A percentile compares a stretch with the other conserved stretches of the same genome.
Evolutionary conservation across 2,113 vertebrate genomes (phyloP).

Genomic region (Leuciscus idus): DNA sequence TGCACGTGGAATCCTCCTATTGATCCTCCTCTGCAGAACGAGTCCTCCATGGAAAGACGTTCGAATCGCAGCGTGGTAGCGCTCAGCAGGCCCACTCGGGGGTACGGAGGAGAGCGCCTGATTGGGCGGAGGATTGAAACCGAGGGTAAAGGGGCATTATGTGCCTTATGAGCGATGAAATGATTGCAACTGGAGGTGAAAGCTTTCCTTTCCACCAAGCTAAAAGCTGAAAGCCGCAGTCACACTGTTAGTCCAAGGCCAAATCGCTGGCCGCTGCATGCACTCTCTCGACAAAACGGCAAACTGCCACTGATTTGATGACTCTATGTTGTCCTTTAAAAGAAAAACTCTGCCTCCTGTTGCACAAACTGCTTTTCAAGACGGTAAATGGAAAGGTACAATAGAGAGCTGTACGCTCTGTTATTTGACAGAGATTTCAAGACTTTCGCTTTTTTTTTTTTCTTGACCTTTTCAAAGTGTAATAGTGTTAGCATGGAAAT

Average conservation of each 20-base stretch:
- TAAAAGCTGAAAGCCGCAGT: conserved; percentile 67
- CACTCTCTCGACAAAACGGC: conserved; percentile 71
- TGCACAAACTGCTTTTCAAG: conserved; percentile 70
- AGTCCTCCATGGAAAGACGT: conserved; percentile 63
- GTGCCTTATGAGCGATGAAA: conserved; percentile 67
- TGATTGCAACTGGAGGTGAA: conserved; percentile 62
- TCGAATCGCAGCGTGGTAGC: conserved; percentile 64
- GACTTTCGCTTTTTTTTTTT: background rate
- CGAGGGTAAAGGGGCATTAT: conserved; percentile 63
- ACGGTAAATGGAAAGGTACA: conserved; percentile 61
- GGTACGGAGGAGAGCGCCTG: conserved; percentile 65
- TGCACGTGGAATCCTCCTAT: conserved; percentile 72
- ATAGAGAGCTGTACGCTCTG: conserved; percentile 9
- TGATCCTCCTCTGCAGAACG: conserved; percentile 68
- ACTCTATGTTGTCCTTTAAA: conserved; percentile 73
- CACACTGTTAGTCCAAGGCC: conserved; percentile 69
- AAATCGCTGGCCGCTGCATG: conserved; percentile 68
- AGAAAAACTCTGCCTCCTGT: conserved; percentile 70
- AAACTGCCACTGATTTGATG: conserved; percentile 71
- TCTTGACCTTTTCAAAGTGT: conserved; percentile 57
- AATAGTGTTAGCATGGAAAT: conserved; percentile 56
- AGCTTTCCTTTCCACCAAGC: conserved; percentile 54
- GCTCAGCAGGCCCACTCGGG: conserved; percentile 61
- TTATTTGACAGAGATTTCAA: conserved; percentile 52
- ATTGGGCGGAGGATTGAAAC: conserved; percentile 55